Evolutionary conservation across 2,113 vertebrate species (phyloP).

Genomic region (Lanius ludovicianus): DNA sequence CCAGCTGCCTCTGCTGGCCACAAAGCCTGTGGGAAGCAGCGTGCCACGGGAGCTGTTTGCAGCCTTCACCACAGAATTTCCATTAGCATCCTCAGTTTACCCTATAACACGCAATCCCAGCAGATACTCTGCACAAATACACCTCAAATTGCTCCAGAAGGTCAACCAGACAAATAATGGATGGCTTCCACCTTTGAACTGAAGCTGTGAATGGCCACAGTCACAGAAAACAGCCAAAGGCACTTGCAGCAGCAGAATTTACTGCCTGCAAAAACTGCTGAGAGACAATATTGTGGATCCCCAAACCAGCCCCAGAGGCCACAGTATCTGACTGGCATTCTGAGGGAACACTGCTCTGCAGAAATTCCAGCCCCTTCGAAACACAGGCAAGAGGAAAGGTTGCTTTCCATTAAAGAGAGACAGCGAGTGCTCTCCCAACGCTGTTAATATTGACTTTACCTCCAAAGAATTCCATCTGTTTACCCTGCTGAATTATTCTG

Average conservation of each 20-base stretch:
- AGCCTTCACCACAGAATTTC: background rate
- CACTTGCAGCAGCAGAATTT: background rate
- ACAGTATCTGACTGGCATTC: background rate
- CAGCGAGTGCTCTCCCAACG: background rate
- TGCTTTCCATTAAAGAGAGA: conserved; percentile 16
- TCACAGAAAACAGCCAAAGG: background rate
- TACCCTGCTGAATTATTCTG: conserved; percentile 60
- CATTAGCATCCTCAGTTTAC: background rate
- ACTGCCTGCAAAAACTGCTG: conserved; percentile 6
- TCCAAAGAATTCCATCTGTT: conserved; percentile 59
- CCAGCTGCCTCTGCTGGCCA: background rate
- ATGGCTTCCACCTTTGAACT: conserved; percentile 24
- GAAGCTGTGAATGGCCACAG: background rate
- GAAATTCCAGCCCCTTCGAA: background rate
- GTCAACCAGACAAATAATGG: conserved; percentile 45
- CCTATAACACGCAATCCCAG: background rate
- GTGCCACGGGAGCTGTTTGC: background rate
- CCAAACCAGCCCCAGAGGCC: background rate
- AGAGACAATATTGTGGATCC: background rate
- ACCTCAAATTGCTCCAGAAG: background rate
- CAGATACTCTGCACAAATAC: background rate
- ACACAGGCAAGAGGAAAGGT: background rate
- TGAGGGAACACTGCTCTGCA: background rate
- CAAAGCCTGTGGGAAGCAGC: background rate
- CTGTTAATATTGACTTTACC: conserved; percentile 57